These are phyloP conservation scores for Meghimatium bilineatum DNA, from an alignment of 2,888 invertebrate species.

Conservation along the genomic window DNA sequence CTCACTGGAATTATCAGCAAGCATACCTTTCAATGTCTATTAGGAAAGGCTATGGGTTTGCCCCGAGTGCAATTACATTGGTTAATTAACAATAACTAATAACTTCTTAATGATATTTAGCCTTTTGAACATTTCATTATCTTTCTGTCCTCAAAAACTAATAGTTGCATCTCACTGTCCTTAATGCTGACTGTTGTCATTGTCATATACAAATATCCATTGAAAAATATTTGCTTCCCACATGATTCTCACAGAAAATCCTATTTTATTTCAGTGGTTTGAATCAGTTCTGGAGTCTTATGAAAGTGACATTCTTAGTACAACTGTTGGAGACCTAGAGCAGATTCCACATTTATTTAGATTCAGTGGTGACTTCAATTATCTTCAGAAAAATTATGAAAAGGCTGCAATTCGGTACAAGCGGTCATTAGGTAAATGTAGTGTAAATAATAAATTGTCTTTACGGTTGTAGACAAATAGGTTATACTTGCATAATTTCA, in stretches of 20 bases:
- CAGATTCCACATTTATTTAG: constrained; percentile 37
- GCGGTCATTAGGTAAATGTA: constrained; percentile 42
- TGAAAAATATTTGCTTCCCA: not conserved
- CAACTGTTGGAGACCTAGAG: constrained; percentile 30
- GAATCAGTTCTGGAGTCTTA: constrained; percentile 32
- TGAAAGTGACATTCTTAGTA: not conserved
- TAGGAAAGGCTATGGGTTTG: too few species aligned
- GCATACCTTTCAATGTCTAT: too few species aligned
- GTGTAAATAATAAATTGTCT: too few species aligned
- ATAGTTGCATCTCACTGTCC: not conserved
- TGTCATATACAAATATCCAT: not conserved
- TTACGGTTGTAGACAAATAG: too few species aligned
- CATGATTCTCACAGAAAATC: not conserved
- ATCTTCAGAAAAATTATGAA: constrained; percentile 40
- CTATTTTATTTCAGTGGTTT: constrained; percentile 50
- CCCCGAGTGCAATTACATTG: too few species aligned
- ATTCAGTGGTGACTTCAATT: constrained; percentile 51
- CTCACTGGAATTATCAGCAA: too few species aligned
- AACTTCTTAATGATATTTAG: not conserved
- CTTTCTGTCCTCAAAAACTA: not conserved
- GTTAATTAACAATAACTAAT: not conserved
- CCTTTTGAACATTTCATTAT: not conserved
- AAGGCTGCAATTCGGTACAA: constrained; percentile 41
- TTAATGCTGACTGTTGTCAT: not conserved
- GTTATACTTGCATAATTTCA: too few species aligned